These are phyloP conservation scores for Antigone vipio DNA, from an alignment of 2,113 vertebrate species.

Conservation along the genomic window DNA sequence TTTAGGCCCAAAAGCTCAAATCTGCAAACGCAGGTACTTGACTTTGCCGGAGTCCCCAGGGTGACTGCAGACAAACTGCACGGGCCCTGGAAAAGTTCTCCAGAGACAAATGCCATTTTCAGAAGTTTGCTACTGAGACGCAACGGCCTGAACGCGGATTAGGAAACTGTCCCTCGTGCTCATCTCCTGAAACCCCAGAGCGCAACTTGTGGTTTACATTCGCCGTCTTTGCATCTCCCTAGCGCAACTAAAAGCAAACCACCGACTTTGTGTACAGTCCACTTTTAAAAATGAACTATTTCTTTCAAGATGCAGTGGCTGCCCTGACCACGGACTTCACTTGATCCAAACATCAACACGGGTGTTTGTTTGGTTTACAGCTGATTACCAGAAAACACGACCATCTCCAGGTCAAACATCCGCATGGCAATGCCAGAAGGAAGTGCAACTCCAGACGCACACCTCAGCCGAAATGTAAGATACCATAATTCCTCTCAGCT, in stretches of 20 bases:
- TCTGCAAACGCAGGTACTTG: neutral
- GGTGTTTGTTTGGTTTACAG: neutral
- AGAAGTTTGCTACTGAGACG: accelerated
- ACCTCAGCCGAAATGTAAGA: accelerated
- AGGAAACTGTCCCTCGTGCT: neutral
- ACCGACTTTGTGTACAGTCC: accelerated
- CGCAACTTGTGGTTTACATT: accelerated
- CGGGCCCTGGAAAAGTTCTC: neutral
- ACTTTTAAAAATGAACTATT: neutral
- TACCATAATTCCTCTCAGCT: neutral
- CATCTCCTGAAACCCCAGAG: accelerated
- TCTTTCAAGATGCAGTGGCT: neutral
- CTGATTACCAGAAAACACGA: neutral
- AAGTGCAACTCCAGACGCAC: neutral
- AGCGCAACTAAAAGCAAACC: neutral
- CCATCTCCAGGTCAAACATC: neutral
- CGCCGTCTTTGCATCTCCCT: neutral
- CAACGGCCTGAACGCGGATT: neutral
- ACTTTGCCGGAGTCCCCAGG: neutral
- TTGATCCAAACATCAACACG: accelerated
- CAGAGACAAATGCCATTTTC: neutral
- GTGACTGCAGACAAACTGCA: accelerated
- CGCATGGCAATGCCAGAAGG: accelerated
- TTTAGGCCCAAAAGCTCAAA: neutral
- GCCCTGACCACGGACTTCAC: neutral